Evolutionary conservation across 53 echinoderm and acorn worm genomes (phyloP), one percentile per base, ranked within the genome.

Genomic region (Zoroaster sp.): DNA sequence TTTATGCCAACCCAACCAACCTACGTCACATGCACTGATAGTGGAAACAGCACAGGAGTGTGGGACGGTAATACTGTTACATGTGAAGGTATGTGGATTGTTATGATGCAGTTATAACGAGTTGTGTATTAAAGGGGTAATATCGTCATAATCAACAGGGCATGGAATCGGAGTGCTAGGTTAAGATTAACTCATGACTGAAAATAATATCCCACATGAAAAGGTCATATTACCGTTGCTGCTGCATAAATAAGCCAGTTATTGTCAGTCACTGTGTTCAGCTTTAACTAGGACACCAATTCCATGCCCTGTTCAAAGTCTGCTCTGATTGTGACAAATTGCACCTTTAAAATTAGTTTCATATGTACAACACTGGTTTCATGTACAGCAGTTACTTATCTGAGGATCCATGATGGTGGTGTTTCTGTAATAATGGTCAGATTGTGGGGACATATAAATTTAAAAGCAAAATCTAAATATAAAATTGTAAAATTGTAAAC

Each of bases 1-100:
- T 96, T 73, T 68, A 88, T 96, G 86, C 96, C 96, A 25, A 80
- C 89, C 35, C 77, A 52, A 30, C 87, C 91, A 4, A 70, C 83
- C 6, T 76, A 91, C 31, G 43, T 88, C 6, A 75, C 80, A 6
- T 96, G 96, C 70, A 35, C 40, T 31, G 93, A 94, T 75, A 88
- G 93, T 37, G 93, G 91, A 4, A 71, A 94, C 9, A 94, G 96
- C 0, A 44, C 74, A 5, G 94, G 93, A 32, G 72, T 53, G 17
- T 94, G 94, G 96, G 83, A 83, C 38, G 87, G 87, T 10, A 93
- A 80, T 10, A 69, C 87, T 1, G 49, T 94, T 14, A 93, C 89
- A 11, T 96, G 96, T 70, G 89, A 91, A 89, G 78, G 96, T 96
- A 89, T 67, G 78, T 74, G 4, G 40, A 6, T 74, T 18, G 4